phyloP scores from a whole-genome alignment of 2,888 invertebrate genomes.

The Andrena hattorfiana region DNA sequence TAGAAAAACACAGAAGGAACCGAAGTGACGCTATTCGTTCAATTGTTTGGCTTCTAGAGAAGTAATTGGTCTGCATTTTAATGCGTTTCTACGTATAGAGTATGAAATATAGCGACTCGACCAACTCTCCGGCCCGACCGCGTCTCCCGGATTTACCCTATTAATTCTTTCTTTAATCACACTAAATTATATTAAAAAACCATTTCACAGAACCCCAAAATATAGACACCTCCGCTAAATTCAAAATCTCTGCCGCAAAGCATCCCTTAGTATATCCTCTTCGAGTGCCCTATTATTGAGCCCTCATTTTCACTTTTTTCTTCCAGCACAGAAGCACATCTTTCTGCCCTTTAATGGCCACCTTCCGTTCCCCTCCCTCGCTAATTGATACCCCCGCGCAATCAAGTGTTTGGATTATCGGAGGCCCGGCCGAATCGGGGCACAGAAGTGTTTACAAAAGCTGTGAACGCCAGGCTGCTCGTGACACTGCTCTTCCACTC shows the following conservation, averaged over 20 bases:
- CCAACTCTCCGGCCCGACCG: too few species aligned
- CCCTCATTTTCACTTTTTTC: conserved; percentile 5
- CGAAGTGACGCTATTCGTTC: too few species aligned
- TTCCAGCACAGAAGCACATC: conserved; percentile 16
- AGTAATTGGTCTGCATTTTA: too few species aligned
- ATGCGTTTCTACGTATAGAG: too few species aligned
- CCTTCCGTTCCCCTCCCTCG: conserved; percentile 50
- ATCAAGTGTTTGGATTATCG: conserved; percentile 84
- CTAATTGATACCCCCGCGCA: conserved; percentile 84
- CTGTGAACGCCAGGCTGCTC: conserved; percentile 80
- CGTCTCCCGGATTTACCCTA: too few species aligned
- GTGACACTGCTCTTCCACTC: conserved; percentile 75
- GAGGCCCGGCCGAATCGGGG: conserved; percentile 44
- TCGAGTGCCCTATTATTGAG: not conserved
- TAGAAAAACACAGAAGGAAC: too few species aligned
- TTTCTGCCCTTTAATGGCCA: conserved; percentile 60
- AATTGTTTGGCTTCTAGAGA: too few species aligned
- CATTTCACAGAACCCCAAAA: not conserved
- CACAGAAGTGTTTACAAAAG: conserved; percentile 79
- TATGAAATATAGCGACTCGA: too few species aligned
- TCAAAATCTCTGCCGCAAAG: not conserved
- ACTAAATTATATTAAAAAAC: too few species aligned
- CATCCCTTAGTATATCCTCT: not conserved
- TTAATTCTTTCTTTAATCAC: too few species aligned
- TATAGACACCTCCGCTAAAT: not conserved